Base-by-base conservation (phyloP, 1,140 invertebrate species). In the Aphaenogaster rudis region DNA sequence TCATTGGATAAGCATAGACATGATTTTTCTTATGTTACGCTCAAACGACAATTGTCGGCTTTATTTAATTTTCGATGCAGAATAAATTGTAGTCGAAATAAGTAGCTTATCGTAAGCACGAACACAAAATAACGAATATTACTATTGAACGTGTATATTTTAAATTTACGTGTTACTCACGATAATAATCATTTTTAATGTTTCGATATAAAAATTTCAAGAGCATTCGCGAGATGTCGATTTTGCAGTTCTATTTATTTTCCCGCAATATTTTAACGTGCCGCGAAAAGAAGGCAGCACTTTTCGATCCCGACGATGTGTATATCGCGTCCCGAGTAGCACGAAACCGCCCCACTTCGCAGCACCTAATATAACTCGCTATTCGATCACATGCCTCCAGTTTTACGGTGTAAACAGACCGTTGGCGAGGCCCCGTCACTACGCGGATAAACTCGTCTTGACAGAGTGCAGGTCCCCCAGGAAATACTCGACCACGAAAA, bases 381-480 rank as follows among this genome's bases (percentile, higher is more conserved):
- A 64, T 88, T 86, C 89, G 89, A 91, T 91, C 89, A 82, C 59
- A 85, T 80, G 89, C 90, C 89, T 71, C 76, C 50, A 61, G 82
- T 79, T 91, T 91, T 91, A 91, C 80, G 89, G 90, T 67, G 86
- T 91, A 91, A 90, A 91, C 90, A 90, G 90, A 90, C 69, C 63
- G 76, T 78, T 57, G 69, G 54, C 79, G 79, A 63, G 54, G 69
- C 15, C 86, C 86, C 90, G 69, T 90, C 86, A 64, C 89, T 90
- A 77, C 86, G 90, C 81, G 90, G 90, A 91, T 91, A 91, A 91
- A 91, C 89, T 91, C 77, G 81, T 48, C 89, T 86, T 91, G 90
- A 91, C 90, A 91, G 86, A 90, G 86, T 91, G 86, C 90, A 91
- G 90, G 90, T 88, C 90, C 90, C 89, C 66, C 77, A 88, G 90